These are phyloP conservation scores for Rhinopomastus cyanomelas DNA, from an alignment of 2,113 vertebrate species.

Conservation along the genomic window DNA sequence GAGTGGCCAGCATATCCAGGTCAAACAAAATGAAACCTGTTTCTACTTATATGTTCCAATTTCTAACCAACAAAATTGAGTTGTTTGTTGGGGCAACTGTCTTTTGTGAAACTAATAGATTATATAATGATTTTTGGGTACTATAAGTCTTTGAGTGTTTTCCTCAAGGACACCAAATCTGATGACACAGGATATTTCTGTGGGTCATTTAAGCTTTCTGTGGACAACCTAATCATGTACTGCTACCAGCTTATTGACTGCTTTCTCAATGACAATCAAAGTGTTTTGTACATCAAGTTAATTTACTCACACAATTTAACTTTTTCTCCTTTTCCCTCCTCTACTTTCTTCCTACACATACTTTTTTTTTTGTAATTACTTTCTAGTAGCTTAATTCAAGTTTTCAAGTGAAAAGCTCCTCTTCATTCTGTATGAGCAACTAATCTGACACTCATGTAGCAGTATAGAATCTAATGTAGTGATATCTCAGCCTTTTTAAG, in stretches of 20 bases:
- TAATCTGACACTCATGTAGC: not conserved
- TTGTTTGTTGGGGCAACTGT: fast-evolving
- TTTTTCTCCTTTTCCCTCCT: not conserved
- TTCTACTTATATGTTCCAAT: not conserved
- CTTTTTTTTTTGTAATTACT: not conserved
- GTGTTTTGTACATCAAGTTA: not conserved
- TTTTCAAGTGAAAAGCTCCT: not conserved
- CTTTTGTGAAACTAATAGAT: not conserved
- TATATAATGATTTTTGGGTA: not conserved
- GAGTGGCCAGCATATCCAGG: not conserved
- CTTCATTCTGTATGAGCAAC: not conserved
- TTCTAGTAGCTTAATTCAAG: not conserved
- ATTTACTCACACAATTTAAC: not conserved
- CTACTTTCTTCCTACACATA: not conserved
- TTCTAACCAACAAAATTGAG: not conserved
- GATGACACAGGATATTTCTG: not conserved
- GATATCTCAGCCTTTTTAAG: not conserved
- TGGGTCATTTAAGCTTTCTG: not conserved
- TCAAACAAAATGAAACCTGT: not conserved
- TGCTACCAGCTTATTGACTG: not conserved
- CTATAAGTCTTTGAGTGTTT: not conserved
- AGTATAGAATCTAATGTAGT: not conserved
- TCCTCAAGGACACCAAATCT: not conserved
- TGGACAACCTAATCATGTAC: not conserved
- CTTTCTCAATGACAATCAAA: not conserved